phyloP scores from a whole-genome alignment of 2,888 invertebrate species.

The Mantis religiosa region DNA sequence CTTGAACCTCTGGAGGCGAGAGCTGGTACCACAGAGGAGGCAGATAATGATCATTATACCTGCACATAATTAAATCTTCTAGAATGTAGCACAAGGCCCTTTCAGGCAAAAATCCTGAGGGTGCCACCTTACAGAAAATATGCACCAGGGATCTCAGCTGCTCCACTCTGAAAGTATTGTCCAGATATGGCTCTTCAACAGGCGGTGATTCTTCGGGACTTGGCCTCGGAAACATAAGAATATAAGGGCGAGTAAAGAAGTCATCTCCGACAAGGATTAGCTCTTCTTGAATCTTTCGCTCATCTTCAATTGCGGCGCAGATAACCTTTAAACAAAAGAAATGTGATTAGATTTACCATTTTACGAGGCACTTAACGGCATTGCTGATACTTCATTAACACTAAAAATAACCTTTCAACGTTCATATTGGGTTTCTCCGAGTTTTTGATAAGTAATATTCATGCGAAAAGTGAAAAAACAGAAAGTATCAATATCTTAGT shows the following conservation, averaged over 20 bases:
- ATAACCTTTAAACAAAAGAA: slow-evolving; percentile 32
- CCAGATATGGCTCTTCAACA: slow-evolving; percentile 27
- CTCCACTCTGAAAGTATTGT: slow-evolving; percentile 37
- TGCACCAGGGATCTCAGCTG: slow-evolving; percentile 38
- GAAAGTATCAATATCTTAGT: no score
- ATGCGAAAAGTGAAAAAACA: no score
- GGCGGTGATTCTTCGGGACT: slow-evolving; percentile 22
- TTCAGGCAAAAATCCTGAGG: slow-evolving; percentile 45
- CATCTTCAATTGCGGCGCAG: slow-evolving; percentile 47
- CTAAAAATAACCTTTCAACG: no score
- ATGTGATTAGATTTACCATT: no score
- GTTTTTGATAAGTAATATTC: no score
- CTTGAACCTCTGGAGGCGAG: slow-evolving; percentile 46
- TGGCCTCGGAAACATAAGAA: background rate
- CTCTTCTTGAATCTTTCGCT: slow-evolving; percentile 47
- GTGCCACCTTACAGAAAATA: slow-evolving; percentile 37
- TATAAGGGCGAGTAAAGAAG: slow-evolving; percentile 48
- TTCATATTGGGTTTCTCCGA: no score
- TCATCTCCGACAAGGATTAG: slow-evolving; percentile 50
- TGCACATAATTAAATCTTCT: slow-evolving; percentile 52
- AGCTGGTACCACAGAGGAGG: slow-evolving; percentile 38
- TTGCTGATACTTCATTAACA: no score
- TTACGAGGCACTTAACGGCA: no score
- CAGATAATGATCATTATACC: slow-evolving; percentile 47
- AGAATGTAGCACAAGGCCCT: slow-evolving; percentile 51